Base-by-base conservation (phyloP, 2,888 invertebrate genomes). In the Neria commutata region DNA sequence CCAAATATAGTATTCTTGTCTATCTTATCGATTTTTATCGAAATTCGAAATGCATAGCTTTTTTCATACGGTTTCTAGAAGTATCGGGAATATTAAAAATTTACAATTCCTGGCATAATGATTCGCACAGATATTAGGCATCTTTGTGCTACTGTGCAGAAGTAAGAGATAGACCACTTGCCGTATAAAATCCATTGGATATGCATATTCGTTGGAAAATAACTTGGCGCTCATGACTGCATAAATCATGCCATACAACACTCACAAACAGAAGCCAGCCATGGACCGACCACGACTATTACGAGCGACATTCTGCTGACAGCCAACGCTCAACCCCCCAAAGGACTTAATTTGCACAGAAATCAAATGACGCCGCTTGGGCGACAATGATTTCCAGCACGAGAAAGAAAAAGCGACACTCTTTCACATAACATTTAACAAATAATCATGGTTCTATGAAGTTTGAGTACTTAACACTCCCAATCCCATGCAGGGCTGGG, bases 391-490 rank as follows among this genome's bases (percentile, higher is more conserved):
- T 64, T 60, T 53, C 54, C 33, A 60, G 58, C 61, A 50, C 60
- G 55, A 56, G 48, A 56, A 29, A 26, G 48, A 49, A 46, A 65
- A 65, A 61, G 63, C 61, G 65, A 67, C 70, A 64, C 63, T 63
- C 67, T 69, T 70, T 73, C 66, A 70, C 75, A 71, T 73, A 73
- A 74, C 76, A 75, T 75, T 75, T 74, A 76, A 76, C 75, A 74
- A 65, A 68, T 42, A 42, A 19, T 19, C 42, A 21, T 19, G 5
- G 42, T 46, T 60, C 19, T 34, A 34, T 50, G 33, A 50, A 34
- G 21, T 21, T 50, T 50, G 34, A 50, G n/a, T 34, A 33, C 50
- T 34, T 50, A 33, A 34, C 33, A 17, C 14, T 6, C 42, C 19
- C 4, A 4, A 14, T 4, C 37, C 14, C 37, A 37, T 37, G 37